phyloP scores from a whole-genome alignment of 2,113 vertebrate species.

The Pipra filicauda region DNA sequence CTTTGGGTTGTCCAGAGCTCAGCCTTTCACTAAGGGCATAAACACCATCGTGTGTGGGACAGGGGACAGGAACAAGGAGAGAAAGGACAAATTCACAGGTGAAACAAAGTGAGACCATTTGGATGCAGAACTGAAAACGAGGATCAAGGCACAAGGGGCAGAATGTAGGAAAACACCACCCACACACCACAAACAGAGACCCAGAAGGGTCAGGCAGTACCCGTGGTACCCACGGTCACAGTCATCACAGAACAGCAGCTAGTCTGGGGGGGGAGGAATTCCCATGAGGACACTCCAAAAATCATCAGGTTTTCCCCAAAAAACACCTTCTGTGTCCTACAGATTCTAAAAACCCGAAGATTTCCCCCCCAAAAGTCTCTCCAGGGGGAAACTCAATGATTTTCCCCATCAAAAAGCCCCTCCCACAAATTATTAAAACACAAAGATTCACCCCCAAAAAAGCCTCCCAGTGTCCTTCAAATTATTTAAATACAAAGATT shows the following conservation, averaged over 20 bases:
- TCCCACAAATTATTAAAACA: too few relatives aligned
- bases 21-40: not conserved
- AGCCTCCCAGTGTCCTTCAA: too few relatives aligned
- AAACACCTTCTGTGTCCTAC: too few relatives aligned
- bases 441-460: too few relatives aligned
- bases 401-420: too few relatives aligned
- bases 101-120: not conserved
- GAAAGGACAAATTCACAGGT: not conserved
- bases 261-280: constrained; percentile 71
- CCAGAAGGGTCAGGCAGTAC: constrained; percentile 86
- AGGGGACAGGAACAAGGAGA: not conserved
- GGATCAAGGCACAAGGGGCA: too few relatives aligned
- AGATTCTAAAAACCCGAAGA: too few relatives aligned
- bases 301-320: too few relatives aligned
- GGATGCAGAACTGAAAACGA: not conserved
- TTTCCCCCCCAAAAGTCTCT: too few relatives aligned
- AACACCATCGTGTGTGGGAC: fast-evolving
- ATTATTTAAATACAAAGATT: too few relatives aligned
- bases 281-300: too few relatives aligned
- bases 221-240: constrained; percentile 98
- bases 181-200: fast-evolving
- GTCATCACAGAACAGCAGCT: constrained; percentile 97
- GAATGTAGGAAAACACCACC: not conserved
- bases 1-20: not conserved
- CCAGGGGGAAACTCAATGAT: too few relatives aligned